Evolutionary conservation across 2,888 invertebrate species (phyloP).

Genomic region (Oscheius sp.): DNA sequence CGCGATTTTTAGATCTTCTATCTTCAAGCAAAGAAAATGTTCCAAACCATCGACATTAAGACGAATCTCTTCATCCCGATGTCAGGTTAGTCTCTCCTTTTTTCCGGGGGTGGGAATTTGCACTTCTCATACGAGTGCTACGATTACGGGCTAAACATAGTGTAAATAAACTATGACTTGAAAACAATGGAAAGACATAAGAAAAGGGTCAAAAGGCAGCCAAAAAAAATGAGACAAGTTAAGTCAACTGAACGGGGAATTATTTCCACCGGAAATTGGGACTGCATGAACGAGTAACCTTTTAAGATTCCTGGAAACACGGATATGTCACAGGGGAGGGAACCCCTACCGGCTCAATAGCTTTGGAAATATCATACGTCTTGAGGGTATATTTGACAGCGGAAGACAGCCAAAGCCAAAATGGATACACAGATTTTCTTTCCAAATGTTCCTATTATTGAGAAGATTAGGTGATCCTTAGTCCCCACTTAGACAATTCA

Average conservation of each 20-base stretch:
- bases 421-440: too few species aligned
- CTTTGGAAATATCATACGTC: too few species aligned
- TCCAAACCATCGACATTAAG: conserved; percentile 26
- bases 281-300: neutral
- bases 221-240: neutral
- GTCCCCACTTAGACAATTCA: neutral
- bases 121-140: neutral
- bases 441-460: neutral
- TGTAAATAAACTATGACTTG: neutral
- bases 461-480: neutral
- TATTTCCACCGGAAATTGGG: neutral
- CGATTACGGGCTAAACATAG: neutral
- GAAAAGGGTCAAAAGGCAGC: neutral
- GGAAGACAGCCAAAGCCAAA: too few species aligned
- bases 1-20: conserved; percentile 34
- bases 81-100: conserved; percentile 14
- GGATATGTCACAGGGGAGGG: neutral
- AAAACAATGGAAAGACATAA: neutral
- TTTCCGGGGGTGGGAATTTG: conserved; percentile 3
- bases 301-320: conserved; percentile 6
- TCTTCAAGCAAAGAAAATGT: conserved; percentile 28
- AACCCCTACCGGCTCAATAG: too few species aligned
- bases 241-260: neutral
- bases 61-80: conserved; percentile 20
- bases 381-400: too few species aligned